phyloP scores from a whole-genome alignment of 2,113 vertebrate species.

The Solea solea region DNA sequence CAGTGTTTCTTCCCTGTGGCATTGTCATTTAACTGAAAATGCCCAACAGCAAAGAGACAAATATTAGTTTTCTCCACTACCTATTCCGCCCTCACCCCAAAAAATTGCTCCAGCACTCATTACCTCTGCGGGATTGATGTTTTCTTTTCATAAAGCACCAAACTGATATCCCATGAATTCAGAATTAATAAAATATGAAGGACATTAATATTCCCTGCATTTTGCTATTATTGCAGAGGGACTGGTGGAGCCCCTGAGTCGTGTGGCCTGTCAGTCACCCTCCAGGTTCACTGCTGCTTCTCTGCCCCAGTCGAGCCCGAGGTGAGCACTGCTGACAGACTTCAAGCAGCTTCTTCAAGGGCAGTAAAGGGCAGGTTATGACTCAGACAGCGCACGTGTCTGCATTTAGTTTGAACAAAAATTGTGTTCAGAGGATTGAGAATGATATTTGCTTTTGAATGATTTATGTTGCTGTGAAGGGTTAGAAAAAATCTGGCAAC shows the following conservation, averaged over 20 bases:
- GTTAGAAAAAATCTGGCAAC: conserved; percentile 21
- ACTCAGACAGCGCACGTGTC: conserved; percentile 30
- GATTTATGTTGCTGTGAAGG: conserved; percentile 1
- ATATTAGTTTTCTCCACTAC: conserved; percentile 69
- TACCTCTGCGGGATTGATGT: conserved; percentile 75
- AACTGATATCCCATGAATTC: conserved; percentile 67
- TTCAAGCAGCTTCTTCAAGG: conserved; percentile 65
- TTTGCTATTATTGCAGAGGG: conserved; percentile 68
- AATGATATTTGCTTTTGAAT: neutral
- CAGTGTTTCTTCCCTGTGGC: conserved; percentile 39
- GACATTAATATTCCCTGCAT: conserved; percentile 78
- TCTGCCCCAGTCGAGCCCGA: conserved; percentile 61
- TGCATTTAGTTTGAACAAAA: conserved; percentile 38
- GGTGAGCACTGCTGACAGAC: conserved; percentile 69
- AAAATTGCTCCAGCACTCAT: conserved; percentile 67
- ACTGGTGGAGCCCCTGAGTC: conserved; percentile 45
- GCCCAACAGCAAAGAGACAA: conserved; percentile 57
- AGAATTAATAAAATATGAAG: conserved; percentile 84
- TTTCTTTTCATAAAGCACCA: conserved; percentile 77
- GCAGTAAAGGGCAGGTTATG: conserved; percentile 63
- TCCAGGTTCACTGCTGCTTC: conserved; percentile 39
- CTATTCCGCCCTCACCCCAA: conserved; percentile 31
- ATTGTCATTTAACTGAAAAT: conserved; percentile 61
- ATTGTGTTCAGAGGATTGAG: neutral
- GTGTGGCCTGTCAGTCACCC: conserved; percentile 72